Conservation (phyloP, 35 echinoderm and acorn worm species). For the Stichopus chloronotus region DNA sequence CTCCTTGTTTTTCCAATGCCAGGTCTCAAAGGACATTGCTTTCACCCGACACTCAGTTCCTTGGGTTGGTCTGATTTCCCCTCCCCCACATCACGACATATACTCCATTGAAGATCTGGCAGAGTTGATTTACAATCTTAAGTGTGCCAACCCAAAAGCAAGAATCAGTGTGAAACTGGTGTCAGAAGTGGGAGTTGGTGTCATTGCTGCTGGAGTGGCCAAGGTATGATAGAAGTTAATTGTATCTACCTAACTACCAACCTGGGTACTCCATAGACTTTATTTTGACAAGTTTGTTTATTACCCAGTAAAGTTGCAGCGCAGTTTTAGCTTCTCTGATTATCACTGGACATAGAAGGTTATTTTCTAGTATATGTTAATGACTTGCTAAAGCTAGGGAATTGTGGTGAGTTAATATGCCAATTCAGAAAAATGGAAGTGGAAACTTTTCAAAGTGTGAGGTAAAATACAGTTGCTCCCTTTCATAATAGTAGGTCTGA, state of each 20-base stretch:
- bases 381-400: too few relatives aligned
- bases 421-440: too few relatives aligned
- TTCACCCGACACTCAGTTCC: constrained; percentile 88
- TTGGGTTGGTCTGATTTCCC: constrained; percentile 92
- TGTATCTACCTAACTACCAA: too few relatives aligned
- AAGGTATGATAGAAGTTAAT: constrained; percentile 65
- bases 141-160: constrained; percentile 94
- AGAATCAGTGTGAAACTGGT: constrained; percentile 99
- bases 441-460: too few relatives aligned
- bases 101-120: constrained; percentile 99
- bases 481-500: too few relatives aligned
- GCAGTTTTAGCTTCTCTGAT: too few relatives aligned
- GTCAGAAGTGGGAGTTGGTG: constrained; percentile 98
- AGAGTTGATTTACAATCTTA: constrained; percentile 94
- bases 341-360: too few relatives aligned
- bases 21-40: constrained; percentile 91
- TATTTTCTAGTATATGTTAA: too few relatives aligned
- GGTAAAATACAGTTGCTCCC: too few relatives aligned
- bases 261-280: background rate
- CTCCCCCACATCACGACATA: constrained; percentile 98
- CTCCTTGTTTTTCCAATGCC: background rate
- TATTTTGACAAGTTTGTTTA: background rate
- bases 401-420: too few relatives aligned
- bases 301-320: background rate
- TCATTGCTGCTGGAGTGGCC: constrained; percentile 93